Percentiles rank a stretch among this genome's conserved stretches.
Evolutionary conservation across 1,140 invertebrate genomes (phyloP).

Genomic region (Aphis craccivora): DNA sequence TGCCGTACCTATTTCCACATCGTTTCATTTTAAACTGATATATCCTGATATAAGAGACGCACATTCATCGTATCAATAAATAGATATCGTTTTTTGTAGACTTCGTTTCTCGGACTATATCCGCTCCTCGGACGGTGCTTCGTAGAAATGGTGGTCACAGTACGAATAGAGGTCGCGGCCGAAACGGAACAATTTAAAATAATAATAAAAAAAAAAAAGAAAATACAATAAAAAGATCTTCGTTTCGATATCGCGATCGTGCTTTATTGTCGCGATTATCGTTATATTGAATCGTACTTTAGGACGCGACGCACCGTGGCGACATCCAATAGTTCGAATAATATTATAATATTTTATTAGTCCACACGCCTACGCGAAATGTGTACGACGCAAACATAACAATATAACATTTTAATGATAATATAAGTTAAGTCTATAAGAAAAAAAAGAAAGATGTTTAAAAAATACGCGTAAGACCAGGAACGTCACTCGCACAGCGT

Average conservation of each 20-base stretch:
- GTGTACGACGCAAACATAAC: not conserved
- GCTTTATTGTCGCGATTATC: not conserved
- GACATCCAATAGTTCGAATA: not conserved
- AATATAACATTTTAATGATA: not conserved
- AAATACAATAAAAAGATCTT: not conserved
- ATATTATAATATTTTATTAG: not conserved
- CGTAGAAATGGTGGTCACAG: not conserved
- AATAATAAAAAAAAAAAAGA: not conserved
- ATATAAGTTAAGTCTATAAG: not conserved
- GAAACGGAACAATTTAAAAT: not conserved
- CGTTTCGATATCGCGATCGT: not conserved
- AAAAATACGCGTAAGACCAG: not conserved
- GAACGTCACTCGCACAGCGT: not conserved
- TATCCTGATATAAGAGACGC: not conserved
- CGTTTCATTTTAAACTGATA: not conserved
- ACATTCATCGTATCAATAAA: not conserved
- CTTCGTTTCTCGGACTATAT: not conserved
- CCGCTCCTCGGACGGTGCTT: not conserved
- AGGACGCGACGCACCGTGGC: not conserved
- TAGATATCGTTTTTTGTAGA: not conserved
- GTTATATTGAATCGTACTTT: not conserved
- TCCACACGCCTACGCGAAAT: not conserved
- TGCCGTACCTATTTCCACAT: not conserved
- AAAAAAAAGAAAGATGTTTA: not conserved
- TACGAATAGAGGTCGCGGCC: not conserved